phyloP scores from a whole-genome alignment of 1,140 invertebrate genomes.

The Scaptomyza pallida region DNA sequence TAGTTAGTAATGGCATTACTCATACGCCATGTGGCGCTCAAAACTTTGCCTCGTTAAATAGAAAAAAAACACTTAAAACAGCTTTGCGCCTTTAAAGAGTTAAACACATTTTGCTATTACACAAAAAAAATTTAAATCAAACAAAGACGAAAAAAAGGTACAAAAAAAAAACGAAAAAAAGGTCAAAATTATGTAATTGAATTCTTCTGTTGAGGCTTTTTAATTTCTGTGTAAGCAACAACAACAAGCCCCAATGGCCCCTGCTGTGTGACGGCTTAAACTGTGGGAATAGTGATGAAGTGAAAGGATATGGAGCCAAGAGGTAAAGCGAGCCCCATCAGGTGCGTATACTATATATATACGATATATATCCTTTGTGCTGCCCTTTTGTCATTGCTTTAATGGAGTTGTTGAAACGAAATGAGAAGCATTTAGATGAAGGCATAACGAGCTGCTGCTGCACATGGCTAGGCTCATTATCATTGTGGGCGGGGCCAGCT shows the following conservation, averaged over 20 bases:
- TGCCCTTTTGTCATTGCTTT: constrained; percentile 47
- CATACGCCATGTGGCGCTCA: constrained; percentile 36
- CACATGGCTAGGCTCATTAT: constrained; percentile 63
- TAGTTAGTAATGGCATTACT: constrained; percentile 38
- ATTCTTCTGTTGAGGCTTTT: constrained; percentile 72
- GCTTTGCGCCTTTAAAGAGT: constrained; percentile 7
- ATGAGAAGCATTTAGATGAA: constrained; percentile 41
- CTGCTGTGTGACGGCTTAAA: constrained; percentile 1
- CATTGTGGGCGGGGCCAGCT: constrained; percentile 24
- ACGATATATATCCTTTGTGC: constrained; percentile 18
- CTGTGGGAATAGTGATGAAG: neutral
- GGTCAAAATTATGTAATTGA: constrained; percentile 63
- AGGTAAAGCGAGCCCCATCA: neutral
- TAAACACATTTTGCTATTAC: constrained; percentile 24
- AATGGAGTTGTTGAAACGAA: constrained; percentile 60
- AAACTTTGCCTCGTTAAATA: constrained; percentile 21
- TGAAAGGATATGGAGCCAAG: neutral
- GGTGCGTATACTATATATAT: constrained; percentile 22
- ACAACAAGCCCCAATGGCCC: constrained; percentile 19
- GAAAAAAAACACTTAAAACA: neutral
- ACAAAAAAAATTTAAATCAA: constrained; percentile 2
- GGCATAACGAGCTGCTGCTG: constrained; percentile 33
- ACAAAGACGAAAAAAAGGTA: no score
- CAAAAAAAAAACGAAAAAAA: constrained; percentile 27
- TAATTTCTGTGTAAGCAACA: constrained; percentile 46